A percentile compares a stretch with the other conserved stretches of the same genome.
Evolutionary conservation across 2,113 vertebrate genomes (phyloP).

Genomic region (Hippoglossus stenolepis): DNA sequence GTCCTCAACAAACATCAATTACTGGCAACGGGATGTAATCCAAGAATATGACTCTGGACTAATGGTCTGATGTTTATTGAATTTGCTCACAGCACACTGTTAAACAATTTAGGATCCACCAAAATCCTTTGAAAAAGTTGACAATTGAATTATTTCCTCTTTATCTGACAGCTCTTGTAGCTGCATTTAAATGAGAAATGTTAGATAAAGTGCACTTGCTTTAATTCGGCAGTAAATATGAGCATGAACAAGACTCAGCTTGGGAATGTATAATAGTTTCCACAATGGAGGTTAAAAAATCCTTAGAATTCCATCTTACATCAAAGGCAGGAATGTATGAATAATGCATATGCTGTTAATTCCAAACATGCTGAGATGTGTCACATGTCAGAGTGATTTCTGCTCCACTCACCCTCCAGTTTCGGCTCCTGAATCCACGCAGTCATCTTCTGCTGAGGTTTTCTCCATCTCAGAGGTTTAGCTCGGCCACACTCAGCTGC

Average conservation of each 20-base stretch:
- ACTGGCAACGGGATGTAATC: too few species aligned
- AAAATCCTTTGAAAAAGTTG: neutral
- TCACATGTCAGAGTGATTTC: neutral
- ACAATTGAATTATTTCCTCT: neutral
- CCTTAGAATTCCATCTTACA: neutral
- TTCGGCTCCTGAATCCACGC: conserved; percentile 82
- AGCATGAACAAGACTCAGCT: neutral
- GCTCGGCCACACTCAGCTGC: neutral
- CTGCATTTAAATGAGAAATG: neutral
- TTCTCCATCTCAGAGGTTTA: conserved; percentile 75
- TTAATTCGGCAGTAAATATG: neutral
- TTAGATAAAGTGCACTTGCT: neutral
- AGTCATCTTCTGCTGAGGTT: conserved; percentile 76
- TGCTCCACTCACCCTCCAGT: conserved; percentile 76
- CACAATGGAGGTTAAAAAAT: neutral
- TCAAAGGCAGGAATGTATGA: neutral
- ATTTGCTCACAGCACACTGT: neutral
- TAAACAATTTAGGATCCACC: neutral
- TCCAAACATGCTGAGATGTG: neutral
- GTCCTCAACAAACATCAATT: neutral
- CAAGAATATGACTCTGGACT: neutral
- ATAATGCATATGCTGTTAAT: neutral
- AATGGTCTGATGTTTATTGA: too few species aligned
- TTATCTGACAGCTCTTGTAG: neutral
- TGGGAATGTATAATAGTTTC: neutral